phyloP scores from a whole-genome alignment of 2,113 vertebrate genomes.

The Abramis brama region DNA sequence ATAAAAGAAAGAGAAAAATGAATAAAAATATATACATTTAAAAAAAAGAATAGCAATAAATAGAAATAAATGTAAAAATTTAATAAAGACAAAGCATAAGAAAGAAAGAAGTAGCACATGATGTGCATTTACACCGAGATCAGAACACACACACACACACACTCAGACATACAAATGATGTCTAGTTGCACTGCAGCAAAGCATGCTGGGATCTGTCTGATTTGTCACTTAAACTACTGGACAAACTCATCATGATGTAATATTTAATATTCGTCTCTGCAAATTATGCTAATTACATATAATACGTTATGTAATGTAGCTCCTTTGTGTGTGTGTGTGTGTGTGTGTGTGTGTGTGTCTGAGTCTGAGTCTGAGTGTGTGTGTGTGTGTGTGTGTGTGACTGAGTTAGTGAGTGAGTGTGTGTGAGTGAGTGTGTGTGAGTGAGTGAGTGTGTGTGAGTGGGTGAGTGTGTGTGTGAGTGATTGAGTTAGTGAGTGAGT shows the following conservation, averaged over 20 bases:
- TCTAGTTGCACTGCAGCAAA: neutral
- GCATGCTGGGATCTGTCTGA: constrained; percentile 9
- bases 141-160: neutral
- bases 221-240: neutral
- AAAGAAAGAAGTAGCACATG: neutral
- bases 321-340: neutral
- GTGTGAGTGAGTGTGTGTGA: neutral
- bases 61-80: too few species aligned
- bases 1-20: too few species aligned
- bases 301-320: neutral
- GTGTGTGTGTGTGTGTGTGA: too few species aligned
- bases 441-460: neutral
- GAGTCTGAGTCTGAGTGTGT: too few species aligned
- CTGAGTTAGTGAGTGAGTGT: too few species aligned
- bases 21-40: too few species aligned
- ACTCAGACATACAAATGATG: neutral
- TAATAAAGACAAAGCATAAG: too few species aligned
- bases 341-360: too few species aligned
- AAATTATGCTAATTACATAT: neutral
- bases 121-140: neutral
- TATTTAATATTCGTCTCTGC: neutral
- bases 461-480: neutral
- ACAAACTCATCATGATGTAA: neutral
- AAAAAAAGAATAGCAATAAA: too few species aligned
- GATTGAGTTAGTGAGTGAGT: neutral